These are phyloP conservation scores for Ashinkailepas kermadecensis DNA, from an alignment of 2,888 invertebrate genomes.

Conservation along the genomic window DNA sequence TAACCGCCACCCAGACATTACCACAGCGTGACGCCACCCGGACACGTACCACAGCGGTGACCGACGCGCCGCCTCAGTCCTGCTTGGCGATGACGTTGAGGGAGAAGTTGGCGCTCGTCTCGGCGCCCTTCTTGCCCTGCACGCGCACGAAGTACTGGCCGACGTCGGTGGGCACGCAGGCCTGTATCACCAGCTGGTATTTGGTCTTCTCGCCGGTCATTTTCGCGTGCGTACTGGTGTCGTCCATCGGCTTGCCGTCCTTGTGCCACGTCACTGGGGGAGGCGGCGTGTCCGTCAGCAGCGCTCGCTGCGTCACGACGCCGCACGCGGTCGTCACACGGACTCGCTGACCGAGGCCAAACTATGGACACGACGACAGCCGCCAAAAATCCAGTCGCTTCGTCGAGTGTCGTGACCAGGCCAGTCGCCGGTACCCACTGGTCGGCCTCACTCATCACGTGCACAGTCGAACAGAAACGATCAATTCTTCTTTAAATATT, in stretches of 20 bases:
- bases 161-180: conserved; percentile 65
- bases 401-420: too few relatives aligned
- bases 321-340: too few relatives aligned
- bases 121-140: conserved; percentile 69
- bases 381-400: too few relatives aligned
- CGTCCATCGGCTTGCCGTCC: conserved; percentile 82
- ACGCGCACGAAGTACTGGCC: conserved; percentile 83
- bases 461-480: too few relatives aligned
- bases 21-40: too few relatives aligned
- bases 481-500: too few relatives aligned
- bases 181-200: conserved; percentile 68
- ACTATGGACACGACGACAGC: too few relatives aligned
- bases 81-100: conserved; percentile 57
- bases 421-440: too few relatives aligned
- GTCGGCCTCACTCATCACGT: too few relatives aligned
- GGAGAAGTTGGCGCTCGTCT: conserved; percentile 75
- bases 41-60: not conserved
- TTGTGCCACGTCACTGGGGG: conserved; percentile 65
- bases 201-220: conserved; percentile 70
- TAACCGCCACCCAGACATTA: conserved; percentile 24
- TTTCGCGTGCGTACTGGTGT: conserved; percentile 64
- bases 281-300: not conserved
- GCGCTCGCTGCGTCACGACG: too few relatives aligned
- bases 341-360: too few relatives aligned
- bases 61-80: conserved; percentile 29